These are phyloP conservation scores for Centropyge bicolor DNA, from an alignment of 2,797 vertebrate species.

Conservation along the genomic window DNA sequence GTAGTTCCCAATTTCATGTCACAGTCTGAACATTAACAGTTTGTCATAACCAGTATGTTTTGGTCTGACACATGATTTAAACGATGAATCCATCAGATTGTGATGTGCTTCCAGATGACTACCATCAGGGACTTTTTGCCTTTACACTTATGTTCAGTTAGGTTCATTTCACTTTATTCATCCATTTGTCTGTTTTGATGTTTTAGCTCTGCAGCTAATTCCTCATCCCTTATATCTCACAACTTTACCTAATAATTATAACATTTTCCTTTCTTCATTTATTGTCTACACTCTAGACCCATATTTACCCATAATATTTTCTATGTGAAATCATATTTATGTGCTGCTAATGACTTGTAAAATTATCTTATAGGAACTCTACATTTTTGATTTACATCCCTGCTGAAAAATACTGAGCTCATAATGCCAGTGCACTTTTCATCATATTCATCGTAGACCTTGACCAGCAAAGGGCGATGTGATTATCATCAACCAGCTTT, in stretches of 20 bases:
- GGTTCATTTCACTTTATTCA: background rate
- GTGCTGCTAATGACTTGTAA: background rate
- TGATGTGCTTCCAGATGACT: background rate
- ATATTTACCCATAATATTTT: background rate
- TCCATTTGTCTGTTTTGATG: background rate
- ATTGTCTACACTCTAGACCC: background rate
- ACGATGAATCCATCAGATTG: conserved; percentile 5
- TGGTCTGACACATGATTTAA: conserved; percentile 7
- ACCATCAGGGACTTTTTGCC: background rate
- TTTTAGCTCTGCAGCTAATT: background rate
- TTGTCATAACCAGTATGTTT: background rate
- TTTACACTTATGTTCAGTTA: no score
- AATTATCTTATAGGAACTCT: background rate
- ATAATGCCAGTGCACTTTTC: background rate
- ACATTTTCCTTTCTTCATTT: background rate
- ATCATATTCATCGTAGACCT: conserved; percentile 1
- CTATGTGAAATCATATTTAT: background rate
- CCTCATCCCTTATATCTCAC: background rate
- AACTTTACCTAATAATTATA: background rate
- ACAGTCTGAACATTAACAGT: background rate
- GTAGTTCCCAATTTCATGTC: background rate
- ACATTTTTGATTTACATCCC: background rate
- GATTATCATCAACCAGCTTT: background rate
- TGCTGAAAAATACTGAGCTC: conserved; percentile 7
- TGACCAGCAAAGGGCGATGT: background rate